Evolutionary conservation across 2,113 vertebrate genomes (phyloP).

Genomic region (Tachycineta bicolor): DNA sequence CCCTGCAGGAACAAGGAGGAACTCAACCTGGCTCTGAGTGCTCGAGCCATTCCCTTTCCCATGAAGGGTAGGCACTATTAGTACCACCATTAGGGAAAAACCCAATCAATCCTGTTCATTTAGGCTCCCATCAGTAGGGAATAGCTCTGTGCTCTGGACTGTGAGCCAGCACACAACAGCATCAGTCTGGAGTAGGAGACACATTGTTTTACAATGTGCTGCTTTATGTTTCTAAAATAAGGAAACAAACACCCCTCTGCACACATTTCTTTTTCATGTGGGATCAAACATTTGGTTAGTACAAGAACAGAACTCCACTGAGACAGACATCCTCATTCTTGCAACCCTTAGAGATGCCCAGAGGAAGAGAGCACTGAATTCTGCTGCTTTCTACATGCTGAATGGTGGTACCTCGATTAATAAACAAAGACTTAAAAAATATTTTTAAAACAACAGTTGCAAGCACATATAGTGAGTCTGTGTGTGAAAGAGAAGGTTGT

Average conservation of each 20-base stretch:
- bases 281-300: neutral
- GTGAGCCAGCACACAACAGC: neutral
- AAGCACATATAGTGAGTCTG: neutral
- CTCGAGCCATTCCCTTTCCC: rapidly evolving
- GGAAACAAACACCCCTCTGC: neutral
- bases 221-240: neutral
- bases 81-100: neutral
- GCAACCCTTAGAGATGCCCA: neutral
- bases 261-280: rapidly evolving
- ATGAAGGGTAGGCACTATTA: neutral
- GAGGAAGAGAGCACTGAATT: neutral
- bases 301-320: neutral
- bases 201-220: neutral
- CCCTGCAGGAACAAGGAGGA: neutral
- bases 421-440: neutral
- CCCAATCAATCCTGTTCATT: neutral
- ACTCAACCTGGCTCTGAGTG: rapidly evolving
- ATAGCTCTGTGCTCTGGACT: neutral
- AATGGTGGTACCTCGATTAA: neutral
- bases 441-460: neutral
- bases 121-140: neutral
- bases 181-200: neutral
- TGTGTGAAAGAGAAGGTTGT: neutral
- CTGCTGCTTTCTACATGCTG: neutral
- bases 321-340: neutral